Evolutionary conservation across 92 coral and sea anemone genomes (phyloP).

Genomic region (Paragorgia papillata): DNA sequence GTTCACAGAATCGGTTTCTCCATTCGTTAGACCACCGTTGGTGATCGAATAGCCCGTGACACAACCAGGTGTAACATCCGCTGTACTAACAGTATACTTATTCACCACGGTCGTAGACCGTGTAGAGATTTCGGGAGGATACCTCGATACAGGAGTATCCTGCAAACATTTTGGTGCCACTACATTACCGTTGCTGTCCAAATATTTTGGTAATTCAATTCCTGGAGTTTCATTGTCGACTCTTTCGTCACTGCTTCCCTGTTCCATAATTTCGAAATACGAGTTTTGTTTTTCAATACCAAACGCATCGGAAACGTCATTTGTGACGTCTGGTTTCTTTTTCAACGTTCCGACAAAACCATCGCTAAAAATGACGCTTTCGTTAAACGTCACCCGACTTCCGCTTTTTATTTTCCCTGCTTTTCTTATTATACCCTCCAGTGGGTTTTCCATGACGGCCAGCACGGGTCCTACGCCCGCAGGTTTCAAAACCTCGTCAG

Average conservation of each 20-base stretch:
- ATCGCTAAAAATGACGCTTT: slow-evolving; percentile 93
- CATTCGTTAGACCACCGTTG: too few species aligned
- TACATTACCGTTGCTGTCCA: neutral
- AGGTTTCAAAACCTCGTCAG: slow-evolving; percentile 38
- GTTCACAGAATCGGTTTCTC: too few species aligned
- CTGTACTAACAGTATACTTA: neutral
- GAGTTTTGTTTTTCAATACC: slow-evolving; percentile 37
- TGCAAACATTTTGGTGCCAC: neutral
- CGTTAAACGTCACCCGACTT: slow-evolving; percentile 86
- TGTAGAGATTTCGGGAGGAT: neutral
- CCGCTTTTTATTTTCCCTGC: slow-evolving; percentile 58
- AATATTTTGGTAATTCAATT: neutral
- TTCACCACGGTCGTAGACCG: neutral
- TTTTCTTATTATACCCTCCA: slow-evolving; percentile 72
- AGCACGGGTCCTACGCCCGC: slow-evolving; percentile 2
- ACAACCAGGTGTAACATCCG: neutral
- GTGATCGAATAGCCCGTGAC: too few species aligned
- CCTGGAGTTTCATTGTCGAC: neutral
- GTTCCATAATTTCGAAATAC: slow-evolving; percentile 1
- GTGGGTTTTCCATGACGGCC: slow-evolving; percentile 36
- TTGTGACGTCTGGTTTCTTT: neutral
- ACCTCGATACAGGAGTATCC: neutral
- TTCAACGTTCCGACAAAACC: slow-evolving; percentile 80
- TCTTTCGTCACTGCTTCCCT: neutral
- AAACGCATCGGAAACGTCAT: neutral